Evolutionary conservation across 2,888 invertebrate genomes (phyloP), one percentile per base, ranked within the genome.

Genomic region (Orgyia antiqua): DNA sequence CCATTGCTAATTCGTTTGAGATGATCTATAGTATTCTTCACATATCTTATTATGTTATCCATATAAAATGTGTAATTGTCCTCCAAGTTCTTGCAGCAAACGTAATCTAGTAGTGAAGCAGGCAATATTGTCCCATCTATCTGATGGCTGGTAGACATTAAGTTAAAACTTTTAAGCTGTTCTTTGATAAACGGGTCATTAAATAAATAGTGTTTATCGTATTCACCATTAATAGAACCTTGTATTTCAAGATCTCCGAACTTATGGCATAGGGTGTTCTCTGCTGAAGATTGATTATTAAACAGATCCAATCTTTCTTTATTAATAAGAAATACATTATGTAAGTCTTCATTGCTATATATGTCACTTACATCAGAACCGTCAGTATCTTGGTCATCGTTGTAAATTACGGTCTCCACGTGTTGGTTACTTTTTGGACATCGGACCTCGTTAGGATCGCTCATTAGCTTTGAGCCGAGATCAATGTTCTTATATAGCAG

Each of bases 1-100:
- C 86, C 86, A 31, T 86, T 82, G 39, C 83, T 83, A 11, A 86
- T 84, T 9, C 82, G 70, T 45, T 77, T 83, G n/a, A 86, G 50
- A 40, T 86, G 83, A 2, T 83, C 82, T 31, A 86, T 82, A 1
- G 80, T 80, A 29, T 76, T 63, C 32, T 70, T 69, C 0, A 82
- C 82, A 36, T 83, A 74, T 47, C 51, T 54, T 19, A 86, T 83
- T 4, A 84, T 64, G 32, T 72, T 82, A 7, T 86, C 84, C 79
- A 86, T 79, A 39, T 83, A 74, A 45, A 82, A 77, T 40, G 68
- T 77, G 32, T 73, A 76, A 43, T 77, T 76, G 26, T 80, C 77
- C 40, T 82, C 82, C 3, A 78, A 46, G 1, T 72, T 66, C 39
- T 77, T 77, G 49, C 74, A 75, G 42, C 74, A 78, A 34, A 84